These are phyloP conservation scores for Dendropsophus ebraccatus DNA, from an alignment of 2,113 vertebrate species.

Conservation along the genomic window DNA sequence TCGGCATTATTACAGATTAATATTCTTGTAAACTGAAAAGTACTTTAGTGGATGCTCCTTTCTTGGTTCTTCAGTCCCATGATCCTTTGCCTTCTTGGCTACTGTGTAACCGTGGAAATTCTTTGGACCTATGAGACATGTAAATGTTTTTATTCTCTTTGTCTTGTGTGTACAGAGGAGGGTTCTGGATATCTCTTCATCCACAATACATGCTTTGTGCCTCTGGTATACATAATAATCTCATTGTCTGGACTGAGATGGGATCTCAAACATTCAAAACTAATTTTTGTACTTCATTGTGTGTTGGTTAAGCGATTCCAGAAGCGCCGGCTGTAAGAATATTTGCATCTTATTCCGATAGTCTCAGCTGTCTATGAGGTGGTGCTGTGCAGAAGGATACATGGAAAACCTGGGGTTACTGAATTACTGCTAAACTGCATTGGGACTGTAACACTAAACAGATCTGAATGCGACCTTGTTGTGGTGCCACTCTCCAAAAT, in stretches of 20 bases:
- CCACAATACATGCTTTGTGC: slow-evolving; percentile 13
- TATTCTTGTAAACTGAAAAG: neutral
- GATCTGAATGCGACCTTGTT: too few species aligned
- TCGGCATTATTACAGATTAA: neutral
- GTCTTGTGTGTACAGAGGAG: neutral
- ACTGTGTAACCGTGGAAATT: neutral
- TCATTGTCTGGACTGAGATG: neutral
- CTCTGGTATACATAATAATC: neutral
- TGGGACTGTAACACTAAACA: too few species aligned
- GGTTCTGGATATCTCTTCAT: neutral
- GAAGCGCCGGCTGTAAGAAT: neutral
- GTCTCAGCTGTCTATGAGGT: neutral
- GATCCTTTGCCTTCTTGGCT: neutral
- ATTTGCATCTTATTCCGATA: neutral
- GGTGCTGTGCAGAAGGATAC: neutral
- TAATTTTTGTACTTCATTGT: neutral
- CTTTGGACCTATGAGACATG: slow-evolving; percentile 10
- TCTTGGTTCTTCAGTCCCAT: neutral
- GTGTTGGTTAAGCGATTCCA: neutral
- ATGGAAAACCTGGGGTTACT: neutral
- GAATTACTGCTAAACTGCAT: too few species aligned
- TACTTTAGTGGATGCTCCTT: neutral
- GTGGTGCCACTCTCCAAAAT: too few species aligned
- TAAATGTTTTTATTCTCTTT: slow-evolving; percentile 16
- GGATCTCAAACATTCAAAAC: too few species aligned